Evolutionary conservation across 2,113 vertebrate species (phyloP).

Genomic region (Carlito syrichta): DNA sequence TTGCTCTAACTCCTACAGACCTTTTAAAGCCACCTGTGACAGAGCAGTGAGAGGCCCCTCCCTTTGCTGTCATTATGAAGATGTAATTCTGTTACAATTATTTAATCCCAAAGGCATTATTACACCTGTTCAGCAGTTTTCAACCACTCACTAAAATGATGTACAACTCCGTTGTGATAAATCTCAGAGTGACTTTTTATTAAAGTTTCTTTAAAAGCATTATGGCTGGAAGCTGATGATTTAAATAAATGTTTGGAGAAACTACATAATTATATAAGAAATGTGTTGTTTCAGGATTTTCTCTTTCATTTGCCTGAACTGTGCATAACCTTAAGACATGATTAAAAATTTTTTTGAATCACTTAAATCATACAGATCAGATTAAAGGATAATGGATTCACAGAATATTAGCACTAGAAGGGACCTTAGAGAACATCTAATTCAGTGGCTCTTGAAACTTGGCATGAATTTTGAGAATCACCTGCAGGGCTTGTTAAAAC

Average conservation of each 20-base stretch:
- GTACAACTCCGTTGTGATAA: conserved; percentile 67
- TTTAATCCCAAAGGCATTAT: conserved; percentile 70
- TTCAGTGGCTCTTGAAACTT: conserved; percentile 33
- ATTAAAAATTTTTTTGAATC: conserved; percentile 10
- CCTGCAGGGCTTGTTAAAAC: background rate
- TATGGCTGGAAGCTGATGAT: conserved; percentile 37
- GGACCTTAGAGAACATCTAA: conserved; percentile 11
- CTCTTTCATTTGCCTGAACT: background rate
- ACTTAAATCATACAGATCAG: conserved; percentile 13
- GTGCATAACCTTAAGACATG: background rate
- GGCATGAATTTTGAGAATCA: background rate
- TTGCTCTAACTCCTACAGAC: background rate
- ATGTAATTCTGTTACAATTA: conserved; percentile 62
- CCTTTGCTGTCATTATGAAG: conserved; percentile 55
- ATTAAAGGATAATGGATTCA: conserved; percentile 40
- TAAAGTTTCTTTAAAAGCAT: conserved; percentile 63
- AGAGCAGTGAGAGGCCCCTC: background rate
- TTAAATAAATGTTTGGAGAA: conserved; percentile 56
- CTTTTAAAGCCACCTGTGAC: background rate
- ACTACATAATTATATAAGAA: conserved; percentile 10
- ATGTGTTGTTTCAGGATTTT: background rate
- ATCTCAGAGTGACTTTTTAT: conserved; percentile 51
- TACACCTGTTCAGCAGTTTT: conserved; percentile 71
- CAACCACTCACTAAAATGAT: conserved; percentile 70
- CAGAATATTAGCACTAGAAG: background rate